These are phyloP conservation scores for Lamprotornis superbus DNA, from an alignment of 2,113 vertebrate species.

Conservation along the genomic window DNA sequence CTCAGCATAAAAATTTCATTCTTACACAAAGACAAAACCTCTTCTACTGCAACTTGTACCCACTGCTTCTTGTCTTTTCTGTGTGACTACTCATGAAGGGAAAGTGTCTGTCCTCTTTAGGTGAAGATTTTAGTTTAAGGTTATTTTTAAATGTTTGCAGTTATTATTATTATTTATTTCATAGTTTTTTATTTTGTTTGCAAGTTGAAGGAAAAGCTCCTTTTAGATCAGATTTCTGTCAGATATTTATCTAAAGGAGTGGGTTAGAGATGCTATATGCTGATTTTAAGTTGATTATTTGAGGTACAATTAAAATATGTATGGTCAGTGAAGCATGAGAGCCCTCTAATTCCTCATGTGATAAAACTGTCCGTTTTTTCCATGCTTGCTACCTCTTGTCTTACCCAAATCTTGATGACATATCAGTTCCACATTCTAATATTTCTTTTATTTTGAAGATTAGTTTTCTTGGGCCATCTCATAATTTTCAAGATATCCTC, in stretches of 20 bases:
- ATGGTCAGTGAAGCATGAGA: neutral
- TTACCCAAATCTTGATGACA: neutral
- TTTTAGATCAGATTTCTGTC: neutral
- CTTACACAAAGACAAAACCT: neutral
- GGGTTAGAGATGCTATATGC: neutral
- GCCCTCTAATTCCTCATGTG: neutral
- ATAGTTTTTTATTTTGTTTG: neutral
- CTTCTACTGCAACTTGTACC: neutral
- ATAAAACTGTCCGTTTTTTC: neutral
- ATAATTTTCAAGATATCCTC: neutral
- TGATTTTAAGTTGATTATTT: neutral
- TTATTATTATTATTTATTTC: neutral
- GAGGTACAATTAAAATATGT: neutral
- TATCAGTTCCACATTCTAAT: neutral
- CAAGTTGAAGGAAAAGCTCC: neutral
- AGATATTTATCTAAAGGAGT: neutral
- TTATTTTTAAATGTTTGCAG: neutral
- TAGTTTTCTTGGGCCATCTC: neutral
- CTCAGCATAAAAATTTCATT: neutral
- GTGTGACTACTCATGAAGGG: neutral
- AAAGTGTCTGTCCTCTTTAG: rapidly evolving
- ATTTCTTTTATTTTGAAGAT: neutral
- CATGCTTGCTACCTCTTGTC: neutral
- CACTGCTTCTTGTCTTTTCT: neutral
- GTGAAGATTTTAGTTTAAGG: neutral